These are phyloP conservation scores for Onchidella celtica DNA, from an alignment of 2,888 invertebrate genomes.

Conservation along the genomic window DNA sequence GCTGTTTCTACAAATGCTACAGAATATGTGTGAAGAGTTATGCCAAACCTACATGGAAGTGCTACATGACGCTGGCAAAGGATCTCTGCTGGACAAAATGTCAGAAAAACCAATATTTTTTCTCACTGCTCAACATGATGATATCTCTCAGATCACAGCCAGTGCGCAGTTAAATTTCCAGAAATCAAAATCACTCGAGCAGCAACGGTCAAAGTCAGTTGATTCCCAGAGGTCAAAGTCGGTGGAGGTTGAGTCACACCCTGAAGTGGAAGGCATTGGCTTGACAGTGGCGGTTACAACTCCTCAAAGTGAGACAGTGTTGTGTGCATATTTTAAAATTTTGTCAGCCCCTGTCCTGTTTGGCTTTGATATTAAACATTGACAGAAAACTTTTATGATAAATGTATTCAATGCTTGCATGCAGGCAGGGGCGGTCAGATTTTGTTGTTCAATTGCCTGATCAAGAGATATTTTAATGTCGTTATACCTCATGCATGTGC, in stretches of 20 bases:
- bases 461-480: too few species aligned
- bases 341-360: neutral
- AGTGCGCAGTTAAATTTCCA: slow-evolving; percentile 14
- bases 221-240: slow-evolving; percentile 13
- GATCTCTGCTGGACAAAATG: slow-evolving; percentile 76
- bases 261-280: neutral
- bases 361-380: neutral
- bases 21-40: slow-evolving; percentile 73
- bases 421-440: too few species aligned
- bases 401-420: too few species aligned
- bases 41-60: slow-evolving; percentile 76
- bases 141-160: slow-evolving; percentile 75
- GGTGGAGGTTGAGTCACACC: neutral
- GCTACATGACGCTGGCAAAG: slow-evolving; percentile 73
- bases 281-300: slow-evolving; percentile 16
- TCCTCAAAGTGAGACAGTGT: slow-evolving; percentile 28
- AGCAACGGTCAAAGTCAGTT: neutral
- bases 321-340: neutral
- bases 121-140: slow-evolving; percentile 83
- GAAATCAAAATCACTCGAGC: neutral
- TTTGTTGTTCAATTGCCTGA: too few species aligned
- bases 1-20: slow-evolving; percentile 69
- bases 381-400: too few species aligned
- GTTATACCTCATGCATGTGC: too few species aligned
- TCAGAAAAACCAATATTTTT: slow-evolving; percentile 84